These are phyloP conservation scores for Drosophila antonietae DNA, from an alignment of 2,888 invertebrate species.

Conservation along the genomic window DNA sequence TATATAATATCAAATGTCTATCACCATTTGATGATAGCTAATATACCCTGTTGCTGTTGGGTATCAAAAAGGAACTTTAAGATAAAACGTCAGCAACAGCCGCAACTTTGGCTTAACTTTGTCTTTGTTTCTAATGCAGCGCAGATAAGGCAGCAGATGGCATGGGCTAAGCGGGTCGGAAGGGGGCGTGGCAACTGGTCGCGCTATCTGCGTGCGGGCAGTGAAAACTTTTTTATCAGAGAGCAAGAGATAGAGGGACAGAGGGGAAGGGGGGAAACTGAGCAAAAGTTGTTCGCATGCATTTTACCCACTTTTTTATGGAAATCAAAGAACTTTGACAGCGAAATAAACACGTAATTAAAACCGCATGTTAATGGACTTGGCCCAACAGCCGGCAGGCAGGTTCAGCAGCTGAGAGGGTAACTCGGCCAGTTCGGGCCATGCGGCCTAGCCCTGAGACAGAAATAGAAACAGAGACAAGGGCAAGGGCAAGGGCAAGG, in stretches of 20 bases:
- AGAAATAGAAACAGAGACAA: background rate
- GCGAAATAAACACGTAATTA: constrained; percentile 75
- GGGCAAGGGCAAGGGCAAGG: background rate
- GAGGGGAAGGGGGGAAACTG: background rate
- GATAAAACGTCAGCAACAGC: constrained; percentile 64
- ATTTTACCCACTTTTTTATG: constrained; percentile 66
- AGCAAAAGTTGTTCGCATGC: constrained; percentile 55
- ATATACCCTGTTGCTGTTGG: background rate
- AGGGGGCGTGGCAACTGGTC: background rate
- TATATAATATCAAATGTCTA: too few species aligned
- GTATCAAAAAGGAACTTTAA: constrained; percentile 26
- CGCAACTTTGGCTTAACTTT: constrained; percentile 56
- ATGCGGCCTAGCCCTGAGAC: constrained; percentile 2
- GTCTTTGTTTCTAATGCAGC: constrained; percentile 58
- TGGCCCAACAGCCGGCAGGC: constrained; percentile 11
- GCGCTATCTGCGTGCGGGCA: constrained; percentile 57
- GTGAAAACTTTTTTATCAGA: constrained; percentile 60
- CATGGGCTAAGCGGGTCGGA: background rate
- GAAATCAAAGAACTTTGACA: constrained; percentile 70
- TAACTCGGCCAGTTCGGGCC: background rate
- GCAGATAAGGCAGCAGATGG: constrained; percentile 25
- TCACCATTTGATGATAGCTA: background rate
- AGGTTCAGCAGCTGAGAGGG: background rate
- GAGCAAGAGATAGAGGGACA: background rate
- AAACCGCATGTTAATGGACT: constrained; percentile 74